Base-by-base conservation (phyloP, 2,797 vertebrate genomes). In the Phalloptychus januarius region DNA sequence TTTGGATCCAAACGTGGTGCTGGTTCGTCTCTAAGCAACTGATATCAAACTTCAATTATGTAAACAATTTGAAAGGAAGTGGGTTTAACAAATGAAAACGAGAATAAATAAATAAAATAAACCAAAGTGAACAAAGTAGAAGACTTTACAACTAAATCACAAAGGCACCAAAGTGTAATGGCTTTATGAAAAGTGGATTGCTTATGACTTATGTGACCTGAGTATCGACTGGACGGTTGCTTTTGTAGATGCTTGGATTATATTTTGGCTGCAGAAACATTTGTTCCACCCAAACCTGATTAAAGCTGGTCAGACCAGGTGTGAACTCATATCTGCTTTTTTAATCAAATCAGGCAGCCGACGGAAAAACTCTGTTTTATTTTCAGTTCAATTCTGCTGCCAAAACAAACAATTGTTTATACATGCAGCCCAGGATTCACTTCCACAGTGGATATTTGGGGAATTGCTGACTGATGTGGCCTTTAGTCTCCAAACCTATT, bases 401-500 rank as follows among this genome's bases (percentile, higher is more conserved):
- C 50, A 33, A 54, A 38, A 33, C 40, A 25, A 78, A 4, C 18
- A 1, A 13, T 65, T 50, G 48, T 77, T 80, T 74, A 77, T 78
- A 74, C 75, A 86, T 75, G 70, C 76, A 67, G 65, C 31, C 46
- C 31, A 70, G 78, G 67, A 81, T 79, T 69, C 74, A 67, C 52
- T 61, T 75, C 78, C 75, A 75, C n/a, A 16, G 67, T 78, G 79
- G 65, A 78, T 80, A 77, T 87, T 85, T 72, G 46, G 65, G 61
- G 69, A 78, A 77, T 25, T 74, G 61, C 33, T 86, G 77, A 85
- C 67, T 77, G 86, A 85, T 81, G 74, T 76, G 75, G 28, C 23
- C 28, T 28, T 83, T 83, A 87, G 76, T 83, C 87, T 85, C 54
- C 70, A 80, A 83, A 79, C 75, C 79, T 71, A 56, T 86, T 83